phyloP scores from a whole-genome alignment of 1,140 invertebrate genomes.

The Lamellibrachia luymesi region DNA sequence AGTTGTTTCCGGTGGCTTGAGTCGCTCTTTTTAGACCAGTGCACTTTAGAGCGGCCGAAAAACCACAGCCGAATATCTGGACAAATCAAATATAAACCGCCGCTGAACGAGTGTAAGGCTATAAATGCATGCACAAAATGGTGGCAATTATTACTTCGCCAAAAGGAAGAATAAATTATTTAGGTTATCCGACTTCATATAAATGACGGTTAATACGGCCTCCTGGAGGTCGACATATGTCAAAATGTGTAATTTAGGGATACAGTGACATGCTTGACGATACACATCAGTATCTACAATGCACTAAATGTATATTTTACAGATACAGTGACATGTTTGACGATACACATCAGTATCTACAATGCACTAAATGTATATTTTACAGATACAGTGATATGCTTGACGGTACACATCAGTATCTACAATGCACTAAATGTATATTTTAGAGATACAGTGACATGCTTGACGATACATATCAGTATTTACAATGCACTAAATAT shows the following conservation, averaged over 20 bases:
- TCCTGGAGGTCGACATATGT: background rate
- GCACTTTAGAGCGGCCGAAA: constrained; percentile 11
- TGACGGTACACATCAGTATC: background rate
- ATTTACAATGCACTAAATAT: background rate
- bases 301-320: background rate
- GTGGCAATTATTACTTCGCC: background rate
- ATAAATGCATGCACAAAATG: background rate
- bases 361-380: background rate
- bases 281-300: background rate
- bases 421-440: background rate
- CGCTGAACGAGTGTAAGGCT: background rate
- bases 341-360: background rate
- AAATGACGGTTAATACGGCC: background rate
- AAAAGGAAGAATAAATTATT: background rate
- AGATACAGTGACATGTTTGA: background rate
- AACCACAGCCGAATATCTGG: constrained; percentile 6
- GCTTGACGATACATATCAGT: background rate
- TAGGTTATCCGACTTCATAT: background rate
- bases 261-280: background rate
- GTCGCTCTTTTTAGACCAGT: background rate
- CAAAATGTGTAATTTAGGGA: background rate
- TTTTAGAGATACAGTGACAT: background rate
- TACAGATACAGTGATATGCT: background rate
- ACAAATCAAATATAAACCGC: background rate
- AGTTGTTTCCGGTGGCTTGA: background rate